Evolutionary conservation across 1,140 invertebrate species (phyloP).

Genomic region (Neodiprion lecontei): DNA sequence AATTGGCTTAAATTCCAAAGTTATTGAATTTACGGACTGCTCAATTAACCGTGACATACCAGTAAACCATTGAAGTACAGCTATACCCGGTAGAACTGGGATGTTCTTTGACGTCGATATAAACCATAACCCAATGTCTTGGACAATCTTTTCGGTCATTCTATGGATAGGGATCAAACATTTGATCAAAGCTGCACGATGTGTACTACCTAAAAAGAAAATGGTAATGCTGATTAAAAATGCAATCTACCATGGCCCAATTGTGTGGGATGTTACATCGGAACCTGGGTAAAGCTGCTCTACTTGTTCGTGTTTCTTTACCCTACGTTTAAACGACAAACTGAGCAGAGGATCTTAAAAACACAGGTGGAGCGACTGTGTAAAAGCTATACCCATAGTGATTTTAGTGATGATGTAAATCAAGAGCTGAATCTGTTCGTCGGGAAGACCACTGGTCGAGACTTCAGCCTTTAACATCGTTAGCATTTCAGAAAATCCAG

Average conservation of each 20-base stretch:
- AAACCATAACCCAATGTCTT: constrained; percentile 42
- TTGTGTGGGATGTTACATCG: no score
- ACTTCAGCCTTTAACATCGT: neutral
- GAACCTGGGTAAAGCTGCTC: no score
- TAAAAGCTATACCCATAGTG: neutral
- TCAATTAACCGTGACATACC: constrained; percentile 35
- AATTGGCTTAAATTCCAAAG: constrained; percentile 2
- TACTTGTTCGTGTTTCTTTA: no score
- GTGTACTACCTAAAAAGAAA: constrained; percentile 35
- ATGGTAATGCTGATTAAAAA: neutral
- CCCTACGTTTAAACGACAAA: no score
- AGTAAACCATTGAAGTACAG: constrained; percentile 48
- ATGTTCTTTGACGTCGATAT: constrained; percentile 33
- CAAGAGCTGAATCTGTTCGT: neutral
- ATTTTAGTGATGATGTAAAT: neutral
- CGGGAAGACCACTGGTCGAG: neutral
- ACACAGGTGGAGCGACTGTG: no score
- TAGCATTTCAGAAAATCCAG: neutral
- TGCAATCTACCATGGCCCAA: no score
- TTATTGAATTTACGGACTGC: constrained; percentile 13
- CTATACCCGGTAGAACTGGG: constrained; percentile 33
- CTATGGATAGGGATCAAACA: constrained; percentile 47
- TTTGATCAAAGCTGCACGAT: constrained; percentile 40
- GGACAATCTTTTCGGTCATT: constrained; percentile 32
- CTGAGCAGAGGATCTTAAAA: no score